Conservation (phyloP, 2,797 vertebrate genomes). For the Xenentodon cancila region DNA sequence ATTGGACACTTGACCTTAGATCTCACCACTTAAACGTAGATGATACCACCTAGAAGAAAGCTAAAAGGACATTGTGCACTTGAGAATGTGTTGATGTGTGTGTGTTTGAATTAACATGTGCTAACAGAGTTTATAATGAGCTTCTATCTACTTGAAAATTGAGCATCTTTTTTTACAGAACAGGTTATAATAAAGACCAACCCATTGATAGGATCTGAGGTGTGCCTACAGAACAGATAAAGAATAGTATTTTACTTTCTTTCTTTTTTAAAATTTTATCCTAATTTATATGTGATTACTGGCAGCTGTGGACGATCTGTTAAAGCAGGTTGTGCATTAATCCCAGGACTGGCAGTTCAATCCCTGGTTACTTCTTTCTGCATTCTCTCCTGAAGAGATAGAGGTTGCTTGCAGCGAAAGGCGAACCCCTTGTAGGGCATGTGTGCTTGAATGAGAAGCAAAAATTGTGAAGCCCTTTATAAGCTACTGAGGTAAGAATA, state of each 20-base stretch:
- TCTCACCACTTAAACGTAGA: conserved; percentile 33
- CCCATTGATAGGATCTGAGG: too few species aligned
- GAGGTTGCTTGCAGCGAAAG: neutral
- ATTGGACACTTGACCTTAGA: conserved; percentile 67
- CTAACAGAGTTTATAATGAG: neutral
- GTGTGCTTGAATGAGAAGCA: neutral
- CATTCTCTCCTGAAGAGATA: neutral
- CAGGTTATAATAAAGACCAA: too few species aligned
- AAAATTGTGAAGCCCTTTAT: neutral
- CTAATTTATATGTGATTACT: conserved; percentile 22
- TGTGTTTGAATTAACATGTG: conserved; percentile 5
- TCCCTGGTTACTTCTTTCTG: neutral
- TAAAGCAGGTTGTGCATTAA: neutral
- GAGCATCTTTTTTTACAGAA: too few species aligned
- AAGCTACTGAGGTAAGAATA: neutral
- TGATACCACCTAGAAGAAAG: conserved; percentile 25
- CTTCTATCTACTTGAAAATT: too few species aligned
- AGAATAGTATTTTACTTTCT: conserved; percentile 4
- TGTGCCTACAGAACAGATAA: too few species aligned
- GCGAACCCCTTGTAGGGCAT: neutral
- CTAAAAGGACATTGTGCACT: neutral
- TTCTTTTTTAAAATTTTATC: conserved; percentile 14
- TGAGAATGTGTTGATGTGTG: conserved; percentile 14
- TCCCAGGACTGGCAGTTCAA: neutral
- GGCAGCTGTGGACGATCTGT: neutral